Conservation (phyloP, 2,113 vertebrate species). For the Dermatemys mawii region DNA sequence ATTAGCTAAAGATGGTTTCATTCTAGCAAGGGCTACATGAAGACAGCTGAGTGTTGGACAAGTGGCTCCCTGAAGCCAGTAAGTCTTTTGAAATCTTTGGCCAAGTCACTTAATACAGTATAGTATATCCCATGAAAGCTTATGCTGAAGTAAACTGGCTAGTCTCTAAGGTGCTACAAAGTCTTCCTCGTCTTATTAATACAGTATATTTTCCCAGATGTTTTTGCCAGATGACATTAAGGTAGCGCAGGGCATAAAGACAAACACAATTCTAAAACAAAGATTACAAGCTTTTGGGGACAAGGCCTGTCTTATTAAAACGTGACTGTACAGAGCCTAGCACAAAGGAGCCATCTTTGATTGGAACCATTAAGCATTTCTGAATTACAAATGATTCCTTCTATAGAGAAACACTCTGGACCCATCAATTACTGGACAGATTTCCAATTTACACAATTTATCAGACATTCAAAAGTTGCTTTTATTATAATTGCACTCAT, state of each 20-base stretch:
- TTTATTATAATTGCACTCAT: not conserved
- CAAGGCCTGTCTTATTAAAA: not conserved
- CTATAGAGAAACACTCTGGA: not conserved
- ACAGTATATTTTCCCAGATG: not conserved
- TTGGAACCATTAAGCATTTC: not conserved
- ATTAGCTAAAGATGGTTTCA: not conserved
- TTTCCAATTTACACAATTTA: not conserved
- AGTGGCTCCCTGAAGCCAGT: not conserved
- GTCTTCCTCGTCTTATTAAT: too few relatives aligned
- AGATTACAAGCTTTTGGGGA: not conserved
- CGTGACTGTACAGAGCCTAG: not conserved
- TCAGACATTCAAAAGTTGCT: not conserved
- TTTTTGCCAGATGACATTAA: not conserved
- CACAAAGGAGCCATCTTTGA: not conserved
- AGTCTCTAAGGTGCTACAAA: too few relatives aligned
- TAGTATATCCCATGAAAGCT: too few relatives aligned
- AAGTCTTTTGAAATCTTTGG: accelerated
- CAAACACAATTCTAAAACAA: too few relatives aligned
- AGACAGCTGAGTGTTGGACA: not conserved
- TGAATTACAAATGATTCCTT: not conserved
- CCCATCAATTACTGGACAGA: not conserved
- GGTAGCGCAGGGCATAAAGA: not conserved
- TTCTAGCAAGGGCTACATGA: accelerated
- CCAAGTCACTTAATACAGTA: not conserved
- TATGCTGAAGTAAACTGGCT: too few relatives aligned